Evolutionary conservation across 2,888 invertebrate genomes (phyloP).

Genomic region (Geophilus truncorum): DNA sequence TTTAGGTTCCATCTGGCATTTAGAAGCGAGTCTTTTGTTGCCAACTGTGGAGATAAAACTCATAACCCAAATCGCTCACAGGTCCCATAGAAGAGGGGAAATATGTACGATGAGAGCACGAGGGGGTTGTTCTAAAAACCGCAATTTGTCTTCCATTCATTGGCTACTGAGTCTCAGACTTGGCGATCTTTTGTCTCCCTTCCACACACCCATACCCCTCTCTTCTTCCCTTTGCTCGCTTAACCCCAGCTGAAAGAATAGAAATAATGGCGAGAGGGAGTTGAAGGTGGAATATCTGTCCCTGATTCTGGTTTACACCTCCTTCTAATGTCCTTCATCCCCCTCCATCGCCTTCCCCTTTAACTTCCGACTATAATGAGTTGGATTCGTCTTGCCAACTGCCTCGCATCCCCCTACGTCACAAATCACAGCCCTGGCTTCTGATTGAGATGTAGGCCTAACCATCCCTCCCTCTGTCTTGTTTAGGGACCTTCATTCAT

Average conservation of each 20-base stretch:
- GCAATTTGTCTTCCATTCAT: slow-evolving; percentile 31
- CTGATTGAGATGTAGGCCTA: slow-evolving; percentile 7
- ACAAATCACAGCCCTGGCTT: neutral
- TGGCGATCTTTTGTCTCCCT: slow-evolving; percentile 28
- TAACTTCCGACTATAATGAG: neutral
- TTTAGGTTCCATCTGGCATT: neutral
- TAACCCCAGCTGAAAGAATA: slow-evolving; percentile 7
- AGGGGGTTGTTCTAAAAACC: slow-evolving; percentile 7
- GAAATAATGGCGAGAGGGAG: slow-evolving; percentile 9
- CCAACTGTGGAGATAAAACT: neutral
- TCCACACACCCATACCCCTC: neutral
- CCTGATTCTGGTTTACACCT: slow-evolving; percentile 8
- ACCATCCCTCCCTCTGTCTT: slow-evolving; percentile 15
- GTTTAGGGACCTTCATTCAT: slow-evolving; percentile 6
- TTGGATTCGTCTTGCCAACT: slow-evolving; percentile 6
- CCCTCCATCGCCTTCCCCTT: neutral
- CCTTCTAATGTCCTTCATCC: neutral
- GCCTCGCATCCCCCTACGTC: neutral
- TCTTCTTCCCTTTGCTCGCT: neutral
- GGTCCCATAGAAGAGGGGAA: neutral
- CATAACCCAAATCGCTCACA: neutral
- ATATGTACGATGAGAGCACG: slow-evolving; percentile 1
- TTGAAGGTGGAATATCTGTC: slow-evolving; percentile 3
- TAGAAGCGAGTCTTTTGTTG: neutral
- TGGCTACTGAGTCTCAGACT: slow-evolving; percentile 14